These are phyloP conservation scores for Trogon melanurus DNA, from an alignment of 2,113 vertebrate genomes.

Conservation along the genomic window DNA sequence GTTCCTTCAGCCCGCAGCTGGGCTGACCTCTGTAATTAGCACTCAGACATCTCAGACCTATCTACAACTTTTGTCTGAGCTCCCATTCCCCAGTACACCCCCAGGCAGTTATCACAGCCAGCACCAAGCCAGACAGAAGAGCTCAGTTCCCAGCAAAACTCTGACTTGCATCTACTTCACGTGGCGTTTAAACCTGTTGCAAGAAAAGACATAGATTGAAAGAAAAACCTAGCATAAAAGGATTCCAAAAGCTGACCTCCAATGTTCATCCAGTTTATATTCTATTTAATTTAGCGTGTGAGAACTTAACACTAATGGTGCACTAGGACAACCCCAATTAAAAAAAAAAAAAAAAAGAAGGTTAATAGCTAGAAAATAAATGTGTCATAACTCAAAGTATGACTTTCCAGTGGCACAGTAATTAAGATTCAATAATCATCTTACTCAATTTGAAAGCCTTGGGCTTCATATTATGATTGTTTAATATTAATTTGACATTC, in stretches of 20 bases:
- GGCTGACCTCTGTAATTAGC: not conserved
- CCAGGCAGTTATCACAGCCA: not conserved
- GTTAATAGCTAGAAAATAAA: constrained; percentile 41
- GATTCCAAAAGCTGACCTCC: not conserved
- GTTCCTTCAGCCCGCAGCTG: not conserved
- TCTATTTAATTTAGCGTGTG: not conserved
- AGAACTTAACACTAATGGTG: not conserved
- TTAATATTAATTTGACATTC: constrained; percentile 52
- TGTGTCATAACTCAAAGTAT: constrained; percentile 2
- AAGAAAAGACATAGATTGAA: not conserved
- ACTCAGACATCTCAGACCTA: not conserved
- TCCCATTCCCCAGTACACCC: not conserved
- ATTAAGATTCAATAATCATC: constrained; percentile 43
- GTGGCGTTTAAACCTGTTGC: not conserved
- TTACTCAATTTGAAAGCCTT: not conserved
- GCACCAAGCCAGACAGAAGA: not conserved
- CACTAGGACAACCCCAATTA: not conserved
- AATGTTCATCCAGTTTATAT: not conserved
- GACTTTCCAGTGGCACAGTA: constrained; percentile 1
- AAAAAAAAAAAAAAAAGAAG: not conserved
- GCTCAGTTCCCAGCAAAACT: not conserved
- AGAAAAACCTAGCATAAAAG: not conserved
- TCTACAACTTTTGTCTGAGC: not conserved
- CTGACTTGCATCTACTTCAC: not conserved
- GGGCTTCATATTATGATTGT: constrained; percentile 18